A percentile compares a stretch with the other conserved stretches of the same genome.
Conservation (phyloP, 2,797 vertebrate species). For the Enteromius unitaeniatus region DNA sequence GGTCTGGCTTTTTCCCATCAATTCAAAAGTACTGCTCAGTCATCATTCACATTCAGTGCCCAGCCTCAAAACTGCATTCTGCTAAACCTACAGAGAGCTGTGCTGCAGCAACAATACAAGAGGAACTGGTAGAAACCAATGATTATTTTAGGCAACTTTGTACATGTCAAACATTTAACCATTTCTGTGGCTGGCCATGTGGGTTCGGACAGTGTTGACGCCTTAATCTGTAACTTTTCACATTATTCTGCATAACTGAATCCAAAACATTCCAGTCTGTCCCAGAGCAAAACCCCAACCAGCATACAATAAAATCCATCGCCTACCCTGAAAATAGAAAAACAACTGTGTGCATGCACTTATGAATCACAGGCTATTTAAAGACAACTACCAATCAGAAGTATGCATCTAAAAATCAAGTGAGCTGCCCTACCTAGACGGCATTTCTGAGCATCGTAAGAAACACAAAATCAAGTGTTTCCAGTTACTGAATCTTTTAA, state of each 20-base stretch:
- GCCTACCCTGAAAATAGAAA: neutral
- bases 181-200: neutral
- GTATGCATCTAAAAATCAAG: neutral
- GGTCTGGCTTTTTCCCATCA: constrained; percentile 60
- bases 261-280: constrained; percentile 12
- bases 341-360: neutral
- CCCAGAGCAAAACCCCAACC: neutral
- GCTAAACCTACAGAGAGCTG: neutral
- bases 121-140: neutral
- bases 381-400: neutral
- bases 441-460: neutral
- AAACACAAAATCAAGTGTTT: neutral
- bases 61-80: constrained; percentile 23
- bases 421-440: neutral
- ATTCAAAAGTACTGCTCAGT: constrained; percentile 56
- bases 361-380: neutral
- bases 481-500: neutral
- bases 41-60: constrained; percentile 46
- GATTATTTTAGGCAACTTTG: neutral
- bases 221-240: neutral
- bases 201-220: neutral
- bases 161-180: neutral
- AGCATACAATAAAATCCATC: neutral
- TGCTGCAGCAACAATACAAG: neutral
- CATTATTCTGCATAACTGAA: constrained; percentile 29